Conservation (phyloP, 2,797 vertebrate genomes). For the Sebastes cheni region DNA sequence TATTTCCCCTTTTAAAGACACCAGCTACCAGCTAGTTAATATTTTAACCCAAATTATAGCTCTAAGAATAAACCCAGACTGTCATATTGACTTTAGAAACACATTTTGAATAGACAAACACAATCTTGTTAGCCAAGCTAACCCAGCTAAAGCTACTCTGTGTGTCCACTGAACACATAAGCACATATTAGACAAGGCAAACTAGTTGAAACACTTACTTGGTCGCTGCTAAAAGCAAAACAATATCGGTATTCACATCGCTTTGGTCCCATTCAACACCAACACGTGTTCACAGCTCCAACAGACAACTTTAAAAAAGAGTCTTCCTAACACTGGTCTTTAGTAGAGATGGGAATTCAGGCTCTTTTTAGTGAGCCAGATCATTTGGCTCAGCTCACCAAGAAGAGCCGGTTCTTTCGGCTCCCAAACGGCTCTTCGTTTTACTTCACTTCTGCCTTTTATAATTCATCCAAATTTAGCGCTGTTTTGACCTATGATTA, state of each 20-base stretch:
- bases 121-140: not conserved
- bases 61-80: accelerated
- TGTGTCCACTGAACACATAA: not conserved
- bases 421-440: no score
- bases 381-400: no score
- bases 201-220: not conserved
- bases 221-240: not conserved
- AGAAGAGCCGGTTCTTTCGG: no score
- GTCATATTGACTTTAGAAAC: not conserved
- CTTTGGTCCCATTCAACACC: not conserved
- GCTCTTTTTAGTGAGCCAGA: no score
- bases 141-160: not conserved
- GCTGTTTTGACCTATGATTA: no score
- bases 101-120: not conserved
- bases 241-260: not conserved
- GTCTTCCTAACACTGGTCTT: not conserved
- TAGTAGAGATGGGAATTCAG: no score
- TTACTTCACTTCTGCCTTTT: no score
- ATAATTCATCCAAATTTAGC: no score
- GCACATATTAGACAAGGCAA: not conserved
- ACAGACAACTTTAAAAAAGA: not conserved
- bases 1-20: not conserved
- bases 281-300: not conserved
- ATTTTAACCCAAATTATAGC: not conserved
- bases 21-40: not conserved